Evolutionary conservation across 2,113 vertebrate species (phyloP).

Genomic region (Clarias macrocephalus): DNA sequence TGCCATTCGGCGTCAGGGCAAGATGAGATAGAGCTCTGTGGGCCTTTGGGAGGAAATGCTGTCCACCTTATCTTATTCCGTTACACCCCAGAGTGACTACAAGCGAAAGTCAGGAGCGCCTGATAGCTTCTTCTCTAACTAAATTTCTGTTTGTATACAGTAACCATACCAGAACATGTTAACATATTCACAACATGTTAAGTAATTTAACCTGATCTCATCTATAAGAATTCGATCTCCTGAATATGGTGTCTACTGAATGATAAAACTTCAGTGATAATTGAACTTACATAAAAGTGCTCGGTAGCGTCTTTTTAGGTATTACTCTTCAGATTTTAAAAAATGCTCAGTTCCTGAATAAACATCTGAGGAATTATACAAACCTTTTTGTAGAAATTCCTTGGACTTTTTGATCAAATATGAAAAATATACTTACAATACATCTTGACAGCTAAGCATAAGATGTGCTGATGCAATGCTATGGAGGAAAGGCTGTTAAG

Average conservation of each 20-base stretch:
- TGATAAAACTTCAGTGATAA: neutral
- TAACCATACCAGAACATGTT: neutral
- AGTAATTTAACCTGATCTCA: neutral
- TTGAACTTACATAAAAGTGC: neutral
- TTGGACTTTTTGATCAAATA: neutral
- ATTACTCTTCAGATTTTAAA: neutral
- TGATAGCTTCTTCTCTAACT: constrained; percentile 11
- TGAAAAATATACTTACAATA: neutral
- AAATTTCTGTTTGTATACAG: constrained; percentile 11
- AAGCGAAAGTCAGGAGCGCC: constrained; percentile 15
- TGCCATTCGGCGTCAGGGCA: constrained; percentile 5
- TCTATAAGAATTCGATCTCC: neutral
- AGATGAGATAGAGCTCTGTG: constrained; percentile 34
- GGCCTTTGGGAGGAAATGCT: constrained; percentile 33
- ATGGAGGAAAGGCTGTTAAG: neutral
- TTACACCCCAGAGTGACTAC: constrained; percentile 30
- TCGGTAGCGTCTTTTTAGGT: neutral
- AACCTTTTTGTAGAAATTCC: neutral
- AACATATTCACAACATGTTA: neutral
- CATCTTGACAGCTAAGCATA: neutral
- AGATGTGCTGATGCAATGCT: neutral
- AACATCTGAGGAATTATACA: neutral
- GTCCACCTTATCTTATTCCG: constrained; percentile 36
- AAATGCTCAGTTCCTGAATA: neutral
- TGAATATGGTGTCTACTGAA: neutral